Percentiles rank a stretch among this genome's conserved stretches.
Evolutionary conservation across 2,888 invertebrate species (phyloP).

Genomic region (Neoaliturus tenellus): DNA sequence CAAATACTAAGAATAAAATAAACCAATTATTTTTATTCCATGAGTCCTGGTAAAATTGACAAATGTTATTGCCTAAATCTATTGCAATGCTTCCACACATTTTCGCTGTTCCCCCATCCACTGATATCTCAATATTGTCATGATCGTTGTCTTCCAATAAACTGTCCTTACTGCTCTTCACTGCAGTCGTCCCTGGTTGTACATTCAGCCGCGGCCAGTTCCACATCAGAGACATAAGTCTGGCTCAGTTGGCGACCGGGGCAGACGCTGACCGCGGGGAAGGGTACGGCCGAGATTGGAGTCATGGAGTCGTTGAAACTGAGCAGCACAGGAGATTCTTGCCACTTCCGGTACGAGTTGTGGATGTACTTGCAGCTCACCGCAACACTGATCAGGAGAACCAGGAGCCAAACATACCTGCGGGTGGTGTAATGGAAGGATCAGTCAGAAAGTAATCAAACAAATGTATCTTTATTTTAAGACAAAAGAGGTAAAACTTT

Average conservation of each 20-base stretch:
- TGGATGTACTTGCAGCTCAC: constrained; percentile 20
- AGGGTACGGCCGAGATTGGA: constrained; percentile 19
- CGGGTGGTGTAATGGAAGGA: too few relatives aligned
- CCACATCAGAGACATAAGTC: background rate
- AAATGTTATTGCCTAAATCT: too few relatives aligned
- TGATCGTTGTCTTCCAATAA: background rate
- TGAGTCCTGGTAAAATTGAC: too few relatives aligned
- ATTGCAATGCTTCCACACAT: too few relatives aligned
- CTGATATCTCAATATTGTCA: background rate
- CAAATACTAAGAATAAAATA: too few relatives aligned
- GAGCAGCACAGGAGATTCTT: constrained; percentile 17
- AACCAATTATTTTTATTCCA: too few relatives aligned
- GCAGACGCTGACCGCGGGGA: constrained; percentile 36
- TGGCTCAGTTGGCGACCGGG: background rate
- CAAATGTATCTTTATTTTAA: too few relatives aligned
- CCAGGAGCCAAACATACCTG: constrained; percentile 30
- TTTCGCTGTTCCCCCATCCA: too few relatives aligned
- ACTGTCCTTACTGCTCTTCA: background rate
- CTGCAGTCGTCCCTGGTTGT: background rate
- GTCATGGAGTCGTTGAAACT: constrained; percentile 42
- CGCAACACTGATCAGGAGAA: background rate
- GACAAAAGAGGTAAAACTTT: too few relatives aligned
- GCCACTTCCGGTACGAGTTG: constrained; percentile 24
- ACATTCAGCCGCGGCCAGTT: background rate
- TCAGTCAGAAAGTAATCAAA: too few relatives aligned